Evolutionary conservation across 2,888 invertebrate species (phyloP).

Genomic region (Cinara cedri): DNA sequence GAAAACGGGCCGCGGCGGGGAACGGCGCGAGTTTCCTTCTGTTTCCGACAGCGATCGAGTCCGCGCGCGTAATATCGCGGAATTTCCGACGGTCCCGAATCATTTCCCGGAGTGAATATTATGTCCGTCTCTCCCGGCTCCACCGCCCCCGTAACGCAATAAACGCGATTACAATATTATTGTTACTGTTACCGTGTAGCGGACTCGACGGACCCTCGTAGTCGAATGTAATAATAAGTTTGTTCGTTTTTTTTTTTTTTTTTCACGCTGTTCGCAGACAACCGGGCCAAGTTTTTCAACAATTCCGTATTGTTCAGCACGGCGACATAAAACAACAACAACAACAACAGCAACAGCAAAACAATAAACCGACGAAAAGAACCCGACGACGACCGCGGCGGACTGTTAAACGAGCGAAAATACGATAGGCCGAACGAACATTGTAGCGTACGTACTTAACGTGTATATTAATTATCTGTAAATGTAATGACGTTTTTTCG

Average conservation of each 20-base stretch:
- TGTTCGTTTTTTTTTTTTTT: conserved; percentile 18
- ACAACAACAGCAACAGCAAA: too few relatives aligned
- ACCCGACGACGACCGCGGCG: too few relatives aligned
- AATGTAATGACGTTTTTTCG: too few relatives aligned
- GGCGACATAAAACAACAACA: conserved; percentile 72
- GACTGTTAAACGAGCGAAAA: too few relatives aligned
- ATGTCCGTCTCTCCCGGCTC: too few relatives aligned
- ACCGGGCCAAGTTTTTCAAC: conserved; percentile 77
- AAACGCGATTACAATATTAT: neutral
- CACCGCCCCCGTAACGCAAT: neutral
- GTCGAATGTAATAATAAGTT: neutral
- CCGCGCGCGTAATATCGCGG: conserved; percentile 16
- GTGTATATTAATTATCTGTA: too few relatives aligned
- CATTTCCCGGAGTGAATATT: neutral
- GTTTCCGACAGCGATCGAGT: conserved; percentile 55
- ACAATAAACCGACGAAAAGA: too few relatives aligned
- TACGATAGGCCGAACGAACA: too few relatives aligned
- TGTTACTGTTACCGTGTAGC: neutral
- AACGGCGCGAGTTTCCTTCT: conserved; percentile 51
- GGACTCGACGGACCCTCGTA: neutral
- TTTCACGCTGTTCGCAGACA: conserved; percentile 63
- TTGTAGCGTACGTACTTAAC: too few relatives aligned
- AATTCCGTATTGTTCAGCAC: conserved; percentile 89
- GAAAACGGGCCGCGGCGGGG: conserved; percentile 21
- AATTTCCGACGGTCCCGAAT: conserved; percentile 10